Base-by-base conservation (phyloP, 2,888 invertebrate genomes). In the Perithous albicinctus region DNA sequence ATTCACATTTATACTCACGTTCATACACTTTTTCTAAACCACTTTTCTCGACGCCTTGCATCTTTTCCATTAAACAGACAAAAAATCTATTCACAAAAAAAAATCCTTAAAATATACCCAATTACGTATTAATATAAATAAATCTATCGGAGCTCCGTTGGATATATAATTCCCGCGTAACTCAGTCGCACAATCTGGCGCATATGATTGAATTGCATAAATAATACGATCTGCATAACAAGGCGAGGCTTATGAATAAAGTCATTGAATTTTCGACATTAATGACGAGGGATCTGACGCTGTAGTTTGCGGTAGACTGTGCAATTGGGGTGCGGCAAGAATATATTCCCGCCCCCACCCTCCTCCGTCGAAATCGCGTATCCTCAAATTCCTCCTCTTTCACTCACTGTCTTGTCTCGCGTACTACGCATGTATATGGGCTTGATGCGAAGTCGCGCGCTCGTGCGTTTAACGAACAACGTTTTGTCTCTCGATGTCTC, bases 191-290 rank as follows among this genome's bases (percentile, higher is more conserved):
- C 15, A 12, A 10, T 70, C 48, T 63, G 43, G 8, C 51, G 70
- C 85, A 84, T 85, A 84, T 87, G 85, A 87, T 87, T 89, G 86
- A 87, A 85, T 86, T 86, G 84, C 87, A 85, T 83, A 90, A 66
- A 51, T 82, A 91, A 90, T 89, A 26, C 85, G 85, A 91, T 91
- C 88, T 89, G 87, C 91, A 91, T 91, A 90, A 90, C 90, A 88
- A 90, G 89, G 83, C 89, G 85, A 75, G 81, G 83, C n/a, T 87
- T 87, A 88, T 90, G 91, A 91, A 91, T 91, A 88, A 88, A 90
- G 86, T 91, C 89, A 89, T 90, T 91, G 89, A 86, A 84, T 89
- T 90, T 91, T 90, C 84, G 86, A 83, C 87, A 89, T 91, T 90
- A 91, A 90, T 90, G 89, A 89, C 87, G 87, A 59, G 15, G 41